Conservation (phyloP, 2,797 vertebrate species). For the Gouania willdenowi region DNA sequence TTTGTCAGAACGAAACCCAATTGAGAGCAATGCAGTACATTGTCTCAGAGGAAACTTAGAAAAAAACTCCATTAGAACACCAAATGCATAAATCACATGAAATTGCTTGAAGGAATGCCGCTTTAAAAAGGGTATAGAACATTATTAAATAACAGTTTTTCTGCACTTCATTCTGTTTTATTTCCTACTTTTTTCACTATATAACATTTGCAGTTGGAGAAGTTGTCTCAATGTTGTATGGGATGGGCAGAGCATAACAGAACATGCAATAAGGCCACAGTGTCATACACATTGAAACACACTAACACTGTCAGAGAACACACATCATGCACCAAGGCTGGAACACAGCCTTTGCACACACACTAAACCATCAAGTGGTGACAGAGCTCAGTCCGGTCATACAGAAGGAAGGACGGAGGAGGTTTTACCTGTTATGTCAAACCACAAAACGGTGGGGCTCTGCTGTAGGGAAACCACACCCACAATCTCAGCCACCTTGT, state of each 20-base stretch:
- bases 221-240: slow-evolving; percentile 44
- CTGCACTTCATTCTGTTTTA: background rate
- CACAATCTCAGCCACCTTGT: slow-evolving; percentile 91
- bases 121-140: background rate
- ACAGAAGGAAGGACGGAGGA: too few relatives aligned
- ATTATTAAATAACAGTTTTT: background rate
- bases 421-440: slow-evolving; percentile 90
- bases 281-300: slow-evolving; percentile 14
- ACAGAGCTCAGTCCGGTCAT: background rate
- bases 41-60: background rate
- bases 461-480: slow-evolving; percentile 92
- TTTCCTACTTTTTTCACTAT: too few relatives aligned
- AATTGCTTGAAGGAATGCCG: background rate
- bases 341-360: too few relatives aligned
- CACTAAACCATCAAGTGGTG: background rate
- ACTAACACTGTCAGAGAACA: slow-evolving; percentile 8
- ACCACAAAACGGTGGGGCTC: slow-evolving; percentile 85
- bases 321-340: slow-evolving; percentile 25
- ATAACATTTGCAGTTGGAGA: slow-evolving; percentile 14
- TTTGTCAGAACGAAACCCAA: slow-evolving; percentile 6
- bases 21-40: background rate
- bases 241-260: slow-evolving; percentile 38
- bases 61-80: background rate
- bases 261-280: slow-evolving; percentile 43
- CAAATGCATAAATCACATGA: slow-evolving; percentile 7